A percentile compares a stretch with the other conserved stretches of the same genome.
Evolutionary conservation across 2,113 vertebrate species (phyloP).

Genomic region (Nesogale talazaci): DNA sequence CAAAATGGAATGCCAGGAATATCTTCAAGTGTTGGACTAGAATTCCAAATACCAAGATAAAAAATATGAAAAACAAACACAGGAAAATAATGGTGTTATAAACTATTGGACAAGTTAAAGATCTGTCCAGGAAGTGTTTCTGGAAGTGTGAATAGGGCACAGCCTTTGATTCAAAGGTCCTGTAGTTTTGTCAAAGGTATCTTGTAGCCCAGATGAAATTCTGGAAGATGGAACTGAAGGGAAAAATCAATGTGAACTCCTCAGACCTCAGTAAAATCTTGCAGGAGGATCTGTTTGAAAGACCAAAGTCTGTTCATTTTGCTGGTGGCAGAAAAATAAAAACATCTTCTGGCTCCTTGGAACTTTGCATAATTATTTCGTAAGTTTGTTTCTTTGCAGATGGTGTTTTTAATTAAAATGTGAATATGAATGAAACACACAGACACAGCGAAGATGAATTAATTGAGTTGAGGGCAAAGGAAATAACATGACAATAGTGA

Average conservation of each 20-base stretch:
- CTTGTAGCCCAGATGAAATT: fast-evolving
- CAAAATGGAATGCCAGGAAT: neutral
- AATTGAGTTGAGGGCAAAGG: neutral
- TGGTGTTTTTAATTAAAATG: neutral
- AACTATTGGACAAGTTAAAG: neutral
- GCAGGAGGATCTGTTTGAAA: fast-evolving
- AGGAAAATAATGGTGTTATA: neutral
- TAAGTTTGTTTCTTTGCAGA: neutral
- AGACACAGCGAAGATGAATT: neutral
- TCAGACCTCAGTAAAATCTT: neutral
- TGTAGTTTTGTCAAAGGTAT: fast-evolving
- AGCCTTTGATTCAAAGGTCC: neutral
- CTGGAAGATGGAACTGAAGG: neutral
- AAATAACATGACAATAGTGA: neutral
- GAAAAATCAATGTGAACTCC: neutral
- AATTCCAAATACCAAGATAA: neutral
- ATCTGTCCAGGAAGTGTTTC: too few relatives aligned
- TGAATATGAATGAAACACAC: neutral
- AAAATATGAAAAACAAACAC: neutral
- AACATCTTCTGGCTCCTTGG: neutral
- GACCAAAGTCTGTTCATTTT: neutral
- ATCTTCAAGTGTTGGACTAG: neutral
- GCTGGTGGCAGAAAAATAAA: neutral
- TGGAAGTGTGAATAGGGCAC: neutral
- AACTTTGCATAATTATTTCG: neutral